These are phyloP conservation scores for Yasuhikotakia modesta DNA, from an alignment of 2,797 vertebrate species.

Conservation along the genomic window DNA sequence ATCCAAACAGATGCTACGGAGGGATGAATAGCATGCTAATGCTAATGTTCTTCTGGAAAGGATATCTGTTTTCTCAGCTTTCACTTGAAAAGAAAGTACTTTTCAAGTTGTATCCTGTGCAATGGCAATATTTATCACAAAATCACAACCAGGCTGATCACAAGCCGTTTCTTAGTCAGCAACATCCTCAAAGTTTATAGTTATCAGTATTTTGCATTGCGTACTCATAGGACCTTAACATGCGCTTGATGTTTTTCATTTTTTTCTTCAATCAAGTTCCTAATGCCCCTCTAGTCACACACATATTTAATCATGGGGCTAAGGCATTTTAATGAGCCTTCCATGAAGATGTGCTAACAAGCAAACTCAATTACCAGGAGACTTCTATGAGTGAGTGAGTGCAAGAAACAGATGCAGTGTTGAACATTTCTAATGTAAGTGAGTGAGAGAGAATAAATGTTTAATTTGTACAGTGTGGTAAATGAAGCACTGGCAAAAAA, in stretches of 20 bases:
- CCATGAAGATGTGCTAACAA: slow-evolving; percentile 59
- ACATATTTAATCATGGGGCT: slow-evolving; percentile 63
- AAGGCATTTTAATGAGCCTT: slow-evolving; percentile 61
- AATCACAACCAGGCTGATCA: not conserved
- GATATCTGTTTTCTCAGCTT: not conserved
- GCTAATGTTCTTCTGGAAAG: slow-evolving; percentile 32
- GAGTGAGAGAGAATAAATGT: not conserved
- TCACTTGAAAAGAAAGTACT: not conserved
- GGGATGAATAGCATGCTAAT: slow-evolving; percentile 44
- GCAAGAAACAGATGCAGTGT: slow-evolving; percentile 15
- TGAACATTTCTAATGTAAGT: slow-evolving; percentile 26
- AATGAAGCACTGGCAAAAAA: not conserved
- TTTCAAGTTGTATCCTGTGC: not conserved
- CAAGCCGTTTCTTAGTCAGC: not conserved
- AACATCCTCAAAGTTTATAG: not conserved
- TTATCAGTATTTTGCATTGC: slow-evolving; percentile 48
- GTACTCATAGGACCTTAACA: slow-evolving; percentile 45
- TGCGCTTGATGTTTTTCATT: slow-evolving; percentile 52
- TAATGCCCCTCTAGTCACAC: slow-evolving; percentile 62
- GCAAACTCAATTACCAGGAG: slow-evolving; percentile 61
- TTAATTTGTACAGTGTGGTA: not conserved
- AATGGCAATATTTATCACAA: not conserved
- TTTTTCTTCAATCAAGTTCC: slow-evolving; percentile 56
- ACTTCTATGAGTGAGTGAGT: slow-evolving; percentile 19
- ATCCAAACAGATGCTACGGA: slow-evolving; percentile 33